Evolutionary conservation across 2,797 vertebrate genomes (phyloP).

Genomic region (Amniataba percoides): DNA sequence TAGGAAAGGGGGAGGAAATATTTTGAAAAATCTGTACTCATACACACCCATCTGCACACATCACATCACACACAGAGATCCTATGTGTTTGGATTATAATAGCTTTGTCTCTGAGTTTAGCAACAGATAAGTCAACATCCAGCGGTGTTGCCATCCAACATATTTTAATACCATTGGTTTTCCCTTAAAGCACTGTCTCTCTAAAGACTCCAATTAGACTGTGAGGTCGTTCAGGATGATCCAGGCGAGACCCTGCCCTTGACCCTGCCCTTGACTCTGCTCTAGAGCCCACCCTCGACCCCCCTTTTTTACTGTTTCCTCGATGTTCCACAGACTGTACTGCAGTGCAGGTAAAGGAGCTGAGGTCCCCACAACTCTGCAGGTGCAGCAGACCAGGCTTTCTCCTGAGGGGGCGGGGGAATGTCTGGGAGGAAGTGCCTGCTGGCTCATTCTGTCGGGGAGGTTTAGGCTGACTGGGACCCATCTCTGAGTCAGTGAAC

Average conservation of each 20-base stretch:
- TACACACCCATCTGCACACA: neutral
- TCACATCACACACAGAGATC: neutral
- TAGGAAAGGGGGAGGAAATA: too few relatives aligned
- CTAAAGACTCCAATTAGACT: slow-evolving; percentile 87
- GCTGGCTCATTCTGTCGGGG: slow-evolving; percentile 19
- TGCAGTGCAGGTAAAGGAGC: slow-evolving; percentile 81
- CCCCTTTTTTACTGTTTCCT: slow-evolving; percentile 6
- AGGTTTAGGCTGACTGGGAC: slow-evolving; percentile 4
- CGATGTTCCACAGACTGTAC: slow-evolving; percentile 22
- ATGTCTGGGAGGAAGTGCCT: slow-evolving; percentile 27
- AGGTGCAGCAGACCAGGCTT: slow-evolving; percentile 84
- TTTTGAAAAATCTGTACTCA: neutral
- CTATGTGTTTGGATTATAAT: neutral
- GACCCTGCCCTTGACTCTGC: slow-evolving; percentile 42
- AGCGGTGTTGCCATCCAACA: neutral
- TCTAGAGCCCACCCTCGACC: slow-evolving; percentile 28
- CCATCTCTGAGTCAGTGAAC: slow-evolving; percentile 51
- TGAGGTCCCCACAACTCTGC: slow-evolving; percentile 88
- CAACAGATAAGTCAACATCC: neutral
- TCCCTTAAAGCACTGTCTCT: slow-evolving; percentile 87
- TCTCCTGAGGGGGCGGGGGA: slow-evolving; percentile 61
- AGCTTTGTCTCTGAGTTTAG: slow-evolving; percentile 2
- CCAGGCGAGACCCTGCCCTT: slow-evolving; percentile 56
- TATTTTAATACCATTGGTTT: neutral
- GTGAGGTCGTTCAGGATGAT: slow-evolving; percentile 81